Evolutionary conservation across 53 echinoderm and acorn worm species (phyloP), one percentile per base, ranked within the genome.

Genomic region (Crossaster papposus): DNA sequence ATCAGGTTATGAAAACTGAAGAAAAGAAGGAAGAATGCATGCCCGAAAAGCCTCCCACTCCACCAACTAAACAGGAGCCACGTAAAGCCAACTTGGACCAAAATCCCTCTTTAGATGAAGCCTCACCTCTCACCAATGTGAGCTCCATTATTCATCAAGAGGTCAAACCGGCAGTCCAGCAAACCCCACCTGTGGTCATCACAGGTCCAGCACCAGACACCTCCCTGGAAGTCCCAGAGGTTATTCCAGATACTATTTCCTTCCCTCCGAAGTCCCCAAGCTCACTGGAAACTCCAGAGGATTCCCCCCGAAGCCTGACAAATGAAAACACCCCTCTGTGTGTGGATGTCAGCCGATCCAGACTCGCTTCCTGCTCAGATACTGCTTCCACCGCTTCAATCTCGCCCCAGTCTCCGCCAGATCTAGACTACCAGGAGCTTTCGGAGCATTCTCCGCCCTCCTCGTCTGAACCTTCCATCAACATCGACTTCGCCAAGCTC

Each of bases 341-440:
- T 53, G 2, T 72, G 34, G 84, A 84, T 13, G 13, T 55, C 1
- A 77, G n/a, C 63, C 87, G 63, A 7, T 33, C 58, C 12, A 75
- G 87, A 36, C 55, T 76, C 14, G n/a, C 74, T 28, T 87, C 87
- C 34, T 76, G 34, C n/a, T 30, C 87, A 11, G 87, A 87, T 62
- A 76, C 87, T 20, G 77, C 87, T 22, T 87, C 87, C 26, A 87
- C 87, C 38, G 13, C 74, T 32, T 87, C 87, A 22, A 87, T 87
- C 64, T 77, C 87, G 4, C 87, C 87, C 23, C 87, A 87, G 14
- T 87, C 87, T 28, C 87, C 87, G 34, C 77, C 87, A 23, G 87
- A 77, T 32, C 54, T 87, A 0, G 87, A 75, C 76, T 75, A 76
- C 76, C 87, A 87, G 14, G 87, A 87, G 30, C 76, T 87, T 8